Percentiles rank a stretch among this genome's conserved stretches.
Conservation (phyloP, 2,113 vertebrate genomes). For the Labeo rohita region DNA sequence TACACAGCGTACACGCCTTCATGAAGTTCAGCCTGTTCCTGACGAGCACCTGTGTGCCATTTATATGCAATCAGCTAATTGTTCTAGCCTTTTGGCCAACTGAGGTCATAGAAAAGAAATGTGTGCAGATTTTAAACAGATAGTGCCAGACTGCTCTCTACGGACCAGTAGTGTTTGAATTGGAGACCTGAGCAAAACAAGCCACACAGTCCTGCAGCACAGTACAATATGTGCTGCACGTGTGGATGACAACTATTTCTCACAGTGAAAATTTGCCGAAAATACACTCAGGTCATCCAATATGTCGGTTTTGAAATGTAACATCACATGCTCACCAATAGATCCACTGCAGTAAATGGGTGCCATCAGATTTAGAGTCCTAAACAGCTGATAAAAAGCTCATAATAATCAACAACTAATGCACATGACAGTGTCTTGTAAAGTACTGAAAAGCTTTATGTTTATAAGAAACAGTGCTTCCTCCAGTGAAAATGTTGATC, state of each 20-base stretch:
- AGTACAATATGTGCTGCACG: background rate
- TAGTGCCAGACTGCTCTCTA: slow-evolving; percentile 38
- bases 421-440: too few relatives aligned
- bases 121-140: slow-evolving; percentile 50
- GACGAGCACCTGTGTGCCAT: slow-evolving; percentile 35
- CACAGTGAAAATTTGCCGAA: too few relatives aligned
- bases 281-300: too few relatives aligned
- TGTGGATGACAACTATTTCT: background rate
- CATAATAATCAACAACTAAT: too few relatives aligned
- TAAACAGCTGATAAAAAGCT: too few relatives aligned
- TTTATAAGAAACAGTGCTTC: too few relatives aligned
- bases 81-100: slow-evolving; percentile 37
- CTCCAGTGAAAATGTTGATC: too few relatives aligned
- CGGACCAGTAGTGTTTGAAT: slow-evolving; percentile 24
- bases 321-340: too few relatives aligned
- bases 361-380: too few relatives aligned
- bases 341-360: too few relatives aligned
- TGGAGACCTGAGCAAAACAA: slow-evolving; percentile 22
- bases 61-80: slow-evolving; percentile 40
- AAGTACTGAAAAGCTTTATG: too few relatives aligned
- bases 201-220: slow-evolving; percentile 17
- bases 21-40: slow-evolving; percentile 6
- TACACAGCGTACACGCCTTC: background rate
- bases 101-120: slow-evolving; percentile 24
- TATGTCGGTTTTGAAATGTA: too few relatives aligned